Percentiles rank a stretch among this genome's conserved stretches.
These are phyloP conservation scores for Nephrotoma flavescens DNA, from an alignment of 2,888 invertebrate species.

Conservation along the genomic window DNA sequence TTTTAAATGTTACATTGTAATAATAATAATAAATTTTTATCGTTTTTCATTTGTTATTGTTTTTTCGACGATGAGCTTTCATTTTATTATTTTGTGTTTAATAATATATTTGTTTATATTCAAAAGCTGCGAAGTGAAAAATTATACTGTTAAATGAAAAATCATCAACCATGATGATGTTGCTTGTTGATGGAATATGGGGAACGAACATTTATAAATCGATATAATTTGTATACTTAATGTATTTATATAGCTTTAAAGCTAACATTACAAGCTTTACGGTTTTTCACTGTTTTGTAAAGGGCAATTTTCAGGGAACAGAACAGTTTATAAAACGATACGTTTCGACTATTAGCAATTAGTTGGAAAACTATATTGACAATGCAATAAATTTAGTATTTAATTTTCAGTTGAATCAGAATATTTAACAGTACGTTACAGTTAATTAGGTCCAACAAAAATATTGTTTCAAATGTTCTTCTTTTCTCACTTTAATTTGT, in stretches of 20 bases:
- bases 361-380: neutral
- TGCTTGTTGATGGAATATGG: neutral
- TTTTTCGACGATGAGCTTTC: neutral
- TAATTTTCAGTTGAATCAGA: neutral
- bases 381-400: neutral
- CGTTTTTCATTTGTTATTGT: neutral
- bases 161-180: neutral
- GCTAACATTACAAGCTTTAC: neutral
- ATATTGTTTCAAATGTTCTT: too few species aligned
- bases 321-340: neutral
- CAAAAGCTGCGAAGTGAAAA: neutral
- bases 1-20: neutral
- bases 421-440: too few species aligned
- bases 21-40: neutral
- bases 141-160: neutral
- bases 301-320: neutral
- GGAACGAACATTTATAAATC: neutral
- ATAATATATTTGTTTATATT: neutral
- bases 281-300: neutral
- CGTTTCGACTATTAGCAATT: neutral
- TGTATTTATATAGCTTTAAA: neutral
- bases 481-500: too few species aligned
- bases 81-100: neutral
- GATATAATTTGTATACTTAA: neutral
- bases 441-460: neutral